Conservation (phyloP, 2,113 vertebrate species). For the Albula glossodonta region DNA sequence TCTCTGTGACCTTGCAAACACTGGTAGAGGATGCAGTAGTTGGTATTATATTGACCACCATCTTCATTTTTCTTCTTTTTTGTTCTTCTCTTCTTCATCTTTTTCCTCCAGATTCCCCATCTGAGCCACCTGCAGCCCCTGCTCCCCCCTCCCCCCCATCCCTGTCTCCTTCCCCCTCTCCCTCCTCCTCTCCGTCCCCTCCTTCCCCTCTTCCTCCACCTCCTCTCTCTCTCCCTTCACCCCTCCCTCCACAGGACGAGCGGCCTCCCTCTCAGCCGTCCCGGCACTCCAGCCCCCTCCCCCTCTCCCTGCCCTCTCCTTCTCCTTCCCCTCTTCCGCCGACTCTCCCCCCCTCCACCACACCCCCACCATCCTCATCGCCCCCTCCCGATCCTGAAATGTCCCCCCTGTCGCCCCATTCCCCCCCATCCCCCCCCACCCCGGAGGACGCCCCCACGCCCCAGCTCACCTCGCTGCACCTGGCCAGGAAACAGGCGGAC, state of each 20-base stretch:
- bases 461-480: constrained; percentile 76
- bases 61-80: neutral
- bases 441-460: constrained; percentile 65
- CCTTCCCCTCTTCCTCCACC: constrained; percentile 48
- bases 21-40: too few relatives aligned
- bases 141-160: constrained; percentile 46
- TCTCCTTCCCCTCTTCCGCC: constrained; percentile 50
- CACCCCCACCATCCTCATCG: constrained; percentile 55
- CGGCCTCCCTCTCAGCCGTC: constrained; percentile 29
- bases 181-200: constrained; percentile 50
- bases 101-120: constrained; percentile 53
- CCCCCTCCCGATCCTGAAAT: constrained; percentile 46
- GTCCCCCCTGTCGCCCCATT: constrained; percentile 48
- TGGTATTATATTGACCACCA: neutral
- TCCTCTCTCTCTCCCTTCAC: constrained; percentile 47
- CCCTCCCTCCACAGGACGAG: constrained; percentile 32
- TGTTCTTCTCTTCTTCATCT: neutral
- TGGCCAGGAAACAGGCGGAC: constrained; percentile 84
- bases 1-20: too few relatives aligned
- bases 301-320: constrained; percentile 43
- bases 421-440: constrained; percentile 64
- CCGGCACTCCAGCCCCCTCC: constrained; percentile 41
- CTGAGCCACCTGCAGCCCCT: constrained; percentile 41
- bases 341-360: constrained; percentile 52
- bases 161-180: constrained; percentile 49